These are phyloP conservation scores for Hydrocynus forskahlii DNA, from an alignment of 2,797 vertebrate genomes.

Conservation along the genomic window DNA sequence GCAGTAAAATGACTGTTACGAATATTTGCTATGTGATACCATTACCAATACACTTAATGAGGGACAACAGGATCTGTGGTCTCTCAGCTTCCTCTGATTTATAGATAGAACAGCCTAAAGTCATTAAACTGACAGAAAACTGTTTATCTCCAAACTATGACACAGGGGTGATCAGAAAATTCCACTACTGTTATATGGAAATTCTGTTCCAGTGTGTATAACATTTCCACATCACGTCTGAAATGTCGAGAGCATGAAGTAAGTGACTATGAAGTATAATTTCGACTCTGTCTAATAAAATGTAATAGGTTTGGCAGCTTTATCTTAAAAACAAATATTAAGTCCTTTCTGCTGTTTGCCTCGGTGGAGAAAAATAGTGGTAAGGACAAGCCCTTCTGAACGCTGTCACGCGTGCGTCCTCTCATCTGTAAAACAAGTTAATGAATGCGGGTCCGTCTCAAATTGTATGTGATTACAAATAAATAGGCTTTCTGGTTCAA, in stretches of 20 bases:
- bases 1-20: no score
- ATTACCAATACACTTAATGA: no score
- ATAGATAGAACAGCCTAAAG: no score
- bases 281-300: background rate
- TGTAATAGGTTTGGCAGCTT: background rate
- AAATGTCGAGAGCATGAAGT: background rate
- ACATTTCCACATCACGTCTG: background rate
- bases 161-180: background rate
- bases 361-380: background rate
- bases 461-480: slow-evolving; percentile 2
- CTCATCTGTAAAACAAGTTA: background rate
- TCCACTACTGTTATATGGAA: no score
- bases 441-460: background rate
- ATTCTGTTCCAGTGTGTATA: background rate
- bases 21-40: no score
- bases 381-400: no score
- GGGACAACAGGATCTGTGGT: no score
- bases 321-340: slow-evolving; percentile 2
- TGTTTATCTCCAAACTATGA: background rate
- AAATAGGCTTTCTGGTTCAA: background rate
- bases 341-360: background rate
- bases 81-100: no score
- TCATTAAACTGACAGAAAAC: no score
- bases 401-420: background rate
- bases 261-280: background rate